Conservation (phyloP, 2,113 vertebrate species). For the Lasiurus borealis region DNA sequence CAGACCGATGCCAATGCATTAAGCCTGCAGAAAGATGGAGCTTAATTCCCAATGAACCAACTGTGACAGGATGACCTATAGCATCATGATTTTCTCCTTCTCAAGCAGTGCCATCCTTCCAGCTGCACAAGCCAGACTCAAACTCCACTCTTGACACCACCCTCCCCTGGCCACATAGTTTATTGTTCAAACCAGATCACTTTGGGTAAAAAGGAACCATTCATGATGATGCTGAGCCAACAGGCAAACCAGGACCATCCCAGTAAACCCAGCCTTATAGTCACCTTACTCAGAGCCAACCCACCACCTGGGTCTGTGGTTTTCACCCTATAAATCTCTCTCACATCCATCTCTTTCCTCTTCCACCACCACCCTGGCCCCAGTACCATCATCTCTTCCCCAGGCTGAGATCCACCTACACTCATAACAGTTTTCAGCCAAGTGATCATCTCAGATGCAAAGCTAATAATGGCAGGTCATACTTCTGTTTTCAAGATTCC, state of each 20-base stretch:
- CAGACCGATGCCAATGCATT: not conserved
- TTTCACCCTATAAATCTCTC: not conserved
- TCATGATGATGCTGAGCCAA: no score
- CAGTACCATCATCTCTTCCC: no score
- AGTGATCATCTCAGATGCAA: not conserved
- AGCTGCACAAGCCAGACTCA: not conserved
- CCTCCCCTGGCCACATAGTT: not conserved
- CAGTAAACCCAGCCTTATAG: rapidly evolving
- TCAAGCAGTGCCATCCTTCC: not conserved
- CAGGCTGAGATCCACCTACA: not conserved
- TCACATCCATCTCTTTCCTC: not conserved
- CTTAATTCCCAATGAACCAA: rapidly evolving
- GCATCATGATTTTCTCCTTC: not conserved
- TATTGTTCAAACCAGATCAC: not conserved
- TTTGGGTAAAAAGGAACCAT: not conserved
- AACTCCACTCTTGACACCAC: not conserved
- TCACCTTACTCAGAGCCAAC: not conserved
- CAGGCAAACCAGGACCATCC: not conserved
- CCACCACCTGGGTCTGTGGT: not conserved
- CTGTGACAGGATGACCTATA: rapidly evolving
- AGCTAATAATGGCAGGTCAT: not conserved
- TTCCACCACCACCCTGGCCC: rapidly evolving
- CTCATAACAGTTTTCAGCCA: not conserved
- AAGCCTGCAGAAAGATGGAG: rapidly evolving
- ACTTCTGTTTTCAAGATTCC: not conserved